Base-by-base conservation (phyloP, 1,140 invertebrate species). In the Pseudobourletiella spinata region DNA sequence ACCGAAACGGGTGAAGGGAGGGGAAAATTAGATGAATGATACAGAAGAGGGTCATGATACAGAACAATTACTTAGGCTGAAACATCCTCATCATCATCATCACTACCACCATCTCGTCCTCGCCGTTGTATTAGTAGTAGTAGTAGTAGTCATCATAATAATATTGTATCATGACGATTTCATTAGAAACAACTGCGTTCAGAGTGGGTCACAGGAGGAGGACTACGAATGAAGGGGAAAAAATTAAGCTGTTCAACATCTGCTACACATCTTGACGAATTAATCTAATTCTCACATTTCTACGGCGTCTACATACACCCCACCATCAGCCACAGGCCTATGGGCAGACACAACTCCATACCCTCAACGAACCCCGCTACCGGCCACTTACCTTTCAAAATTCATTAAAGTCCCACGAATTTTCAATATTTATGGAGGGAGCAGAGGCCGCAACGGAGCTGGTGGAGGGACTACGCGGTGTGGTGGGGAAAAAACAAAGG, bases 271-370 rank as follows among this genome's bases (percentile, higher is more conserved):
- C 50, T 54, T 29, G 57, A 59, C 57, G 28, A 61, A 61, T 61
- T 61, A 54, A 61, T 61, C 59, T 54, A 54, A 61, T 54, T 61
- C 35, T 52, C 29, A 39, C 30, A 61, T 50, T 54, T 61, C 28
- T 28, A n/a, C n/a, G n/a, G n/a, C n/a, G n/a, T n/a, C n/a, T n/a
- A n/a, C n/a, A n/a, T n/a, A n/a, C n/a, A n/a, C 28, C 48, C 50
- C 50, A 59, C 18, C 44, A 44, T 57, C 26, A 48, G 6, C 28
- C 29, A 50, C 57, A n/a, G 20, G 29, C 20, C 35, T 58, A 26
- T 50, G 42, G 15, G 14, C 20, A 18, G 18, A 57, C 18, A 3
- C 42, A 26, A 57, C 43, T 24, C n/a, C 35, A 11, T 39, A 39
- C 35, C 11, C 35, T 11, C 11, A 39, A 11, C 35, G 11, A 39